Base-by-base conservation (phyloP, 2,888 invertebrate genomes). In the Nematopogon swammerdamellus region DNA sequence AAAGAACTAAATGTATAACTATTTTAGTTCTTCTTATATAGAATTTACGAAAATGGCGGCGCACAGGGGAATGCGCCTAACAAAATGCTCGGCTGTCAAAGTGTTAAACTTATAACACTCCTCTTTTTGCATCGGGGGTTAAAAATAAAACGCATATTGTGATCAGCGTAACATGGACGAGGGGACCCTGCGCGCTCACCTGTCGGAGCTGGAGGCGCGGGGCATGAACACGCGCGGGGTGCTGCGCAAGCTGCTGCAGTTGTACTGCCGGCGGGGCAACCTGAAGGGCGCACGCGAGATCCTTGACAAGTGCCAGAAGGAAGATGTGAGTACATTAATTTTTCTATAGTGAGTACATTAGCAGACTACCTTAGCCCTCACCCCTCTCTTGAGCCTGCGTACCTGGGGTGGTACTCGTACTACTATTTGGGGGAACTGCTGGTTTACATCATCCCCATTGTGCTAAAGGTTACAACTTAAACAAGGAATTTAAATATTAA, bases 171-270 rank as follows among this genome's bases (percentile, higher is more conserved):
- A 84, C 50, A 89, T 89, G 89, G 80, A 71, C 52, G 62, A 82
- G 3, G 80, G 82, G 18, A 76, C 85, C 47, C 63, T 90, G 2
- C 83, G 84, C 55, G 81, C 82, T 1, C 88, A 89, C 60, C 65
- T 89, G 0, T 63, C 70, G 4, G 87, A 89, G 58, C 62, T 90
- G n/a, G 82, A 84, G 60, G 70, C 81, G 29, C 87, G 88, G 58
- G 74, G 80, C 18, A 79, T 88, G 80, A 86, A 88, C 67, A 81
- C 83, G 1, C 77, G 88, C 3, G 88, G 88, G 0, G 82, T 87
- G 0, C 59, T 89, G 3, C 69, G 89, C 5, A 82, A 80, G 51
- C 60, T 89, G 5, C 65, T 89, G 1, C 84, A 85, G 54, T 58
- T 72, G 30, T 80, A 84, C 54, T 83, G 85, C 45, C 76, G 76